Evolutionary conservation across 2,797 vertebrate species (phyloP).

Genomic region (Microcaecilia unicolor): DNA sequence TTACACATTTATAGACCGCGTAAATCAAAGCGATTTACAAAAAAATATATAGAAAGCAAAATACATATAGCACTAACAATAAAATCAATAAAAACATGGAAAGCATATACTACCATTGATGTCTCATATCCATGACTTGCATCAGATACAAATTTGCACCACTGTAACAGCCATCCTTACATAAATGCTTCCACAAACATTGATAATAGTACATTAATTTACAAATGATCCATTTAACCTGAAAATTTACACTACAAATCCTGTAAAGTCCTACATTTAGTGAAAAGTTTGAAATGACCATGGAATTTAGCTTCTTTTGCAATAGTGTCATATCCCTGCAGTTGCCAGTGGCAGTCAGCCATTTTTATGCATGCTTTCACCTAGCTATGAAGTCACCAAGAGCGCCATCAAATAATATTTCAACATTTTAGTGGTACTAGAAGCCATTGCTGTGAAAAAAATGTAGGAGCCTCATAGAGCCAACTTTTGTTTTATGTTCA

Average conservation of each 20-base stretch:
- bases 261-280: slow-evolving; percentile 16
- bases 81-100: no score
- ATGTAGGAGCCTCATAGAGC: slow-evolving; percentile 17
- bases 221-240: no score
- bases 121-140: no score
- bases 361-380: background rate
- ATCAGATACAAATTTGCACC: no score
- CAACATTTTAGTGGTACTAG: slow-evolving; percentile 8
- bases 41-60: no score
- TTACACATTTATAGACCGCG: no score
- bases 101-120: no score
- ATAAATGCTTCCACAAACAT: no score
- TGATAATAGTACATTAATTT: no score
- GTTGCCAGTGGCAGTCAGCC: slow-evolving; percentile 15
- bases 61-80: no score
- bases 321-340: slow-evolving; percentile 23
- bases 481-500: slow-evolving; percentile 27
- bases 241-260: slow-evolving; percentile 22
- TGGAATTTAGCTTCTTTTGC: slow-evolving; percentile 28
- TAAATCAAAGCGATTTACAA: no score
- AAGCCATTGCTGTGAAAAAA: slow-evolving; percentile 1
- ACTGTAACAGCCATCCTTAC: no score
- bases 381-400: slow-evolving; percentile 19
- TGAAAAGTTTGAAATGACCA: slow-evolving; percentile 34
- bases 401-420: slow-evolving; percentile 13